Percentiles rank a stretch among this genome's conserved stretches.
phyloP scores from a whole-genome alignment of 2,888 invertebrate genomes.

The Agonum fuliginosum region DNA sequence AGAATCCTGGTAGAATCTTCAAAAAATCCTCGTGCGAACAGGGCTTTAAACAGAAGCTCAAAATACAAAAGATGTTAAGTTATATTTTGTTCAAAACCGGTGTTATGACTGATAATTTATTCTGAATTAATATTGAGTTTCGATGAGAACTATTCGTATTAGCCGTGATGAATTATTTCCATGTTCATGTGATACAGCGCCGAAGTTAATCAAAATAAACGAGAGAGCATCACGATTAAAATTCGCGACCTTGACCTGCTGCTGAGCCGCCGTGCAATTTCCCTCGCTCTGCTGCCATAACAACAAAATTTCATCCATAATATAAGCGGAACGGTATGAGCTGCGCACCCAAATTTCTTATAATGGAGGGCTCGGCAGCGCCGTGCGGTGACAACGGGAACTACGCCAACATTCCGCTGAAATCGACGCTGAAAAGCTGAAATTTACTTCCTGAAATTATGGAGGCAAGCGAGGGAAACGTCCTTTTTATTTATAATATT shows the following conservation, averaged over 20 bases:
- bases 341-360: constrained; percentile 47
- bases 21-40: too few species aligned
- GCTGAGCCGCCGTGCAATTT: neutral
- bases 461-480: too few species aligned
- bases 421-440: neutral
- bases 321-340: constrained; percentile 32
- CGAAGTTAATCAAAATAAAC: constrained; percentile 43
- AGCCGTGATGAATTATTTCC: neutral
- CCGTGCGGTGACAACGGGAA: constrained; percentile 21
- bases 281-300: constrained; percentile 36
- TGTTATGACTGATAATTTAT: too few species aligned
- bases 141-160: neutral
- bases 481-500: too few species aligned
- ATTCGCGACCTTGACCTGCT: constrained; percentile 25
- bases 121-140: too few species aligned
- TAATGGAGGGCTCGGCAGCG: constrained; percentile 21
- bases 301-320: constrained; percentile 52
- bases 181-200: constrained; percentile 23
- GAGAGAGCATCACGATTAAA: constrained; percentile 34
- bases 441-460: too few species aligned
- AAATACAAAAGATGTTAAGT: too few species aligned
- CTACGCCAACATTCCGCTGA: neutral
- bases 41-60: too few species aligned
- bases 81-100: too few species aligned
- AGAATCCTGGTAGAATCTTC: too few species aligned